Evolutionary conservation across 2,888 invertebrate genomes (phyloP).

Genomic region (Euclidia mi): DNA sequence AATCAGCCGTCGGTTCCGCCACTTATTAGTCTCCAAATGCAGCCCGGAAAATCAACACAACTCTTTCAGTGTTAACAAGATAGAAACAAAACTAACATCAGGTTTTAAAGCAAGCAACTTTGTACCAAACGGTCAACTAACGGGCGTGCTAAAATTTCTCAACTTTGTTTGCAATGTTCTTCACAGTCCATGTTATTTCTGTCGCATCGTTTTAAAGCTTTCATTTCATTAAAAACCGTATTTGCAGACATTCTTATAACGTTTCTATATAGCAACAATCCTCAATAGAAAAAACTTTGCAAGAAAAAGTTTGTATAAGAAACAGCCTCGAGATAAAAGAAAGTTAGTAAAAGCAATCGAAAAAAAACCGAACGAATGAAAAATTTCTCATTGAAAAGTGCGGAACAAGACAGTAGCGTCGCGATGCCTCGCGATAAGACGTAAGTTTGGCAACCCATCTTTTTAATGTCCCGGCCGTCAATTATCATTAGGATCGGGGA

Average conservation of each 20-base stretch:
- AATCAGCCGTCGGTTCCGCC: not conserved
- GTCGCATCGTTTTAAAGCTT: conserved; percentile 43
- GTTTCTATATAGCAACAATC: conserved; percentile 41
- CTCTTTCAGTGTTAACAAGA: conserved; percentile 39
- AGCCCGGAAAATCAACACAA: conserved; percentile 34
- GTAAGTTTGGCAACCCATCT: conserved; percentile 82
- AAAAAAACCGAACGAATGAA: conserved; percentile 51
- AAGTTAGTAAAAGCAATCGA: conserved; percentile 66
- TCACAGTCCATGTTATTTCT: conserved; percentile 53
- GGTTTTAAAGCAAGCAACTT: conserved; percentile 44
- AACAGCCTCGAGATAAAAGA: conserved; percentile 44
- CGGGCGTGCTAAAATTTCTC: conserved; percentile 47
- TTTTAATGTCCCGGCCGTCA: conserved; percentile 81
- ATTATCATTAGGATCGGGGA: conserved; percentile 84
- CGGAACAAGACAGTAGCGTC: conserved; percentile 49
- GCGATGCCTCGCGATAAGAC: conserved; percentile 67
- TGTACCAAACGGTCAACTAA: conserved; percentile 45
- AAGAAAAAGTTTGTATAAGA: conserved; percentile 30
- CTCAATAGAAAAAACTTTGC: conserved; percentile 38
- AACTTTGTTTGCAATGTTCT: conserved; percentile 61
- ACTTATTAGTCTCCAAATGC: conserved; percentile 7
- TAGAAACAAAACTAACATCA: conserved; percentile 45
- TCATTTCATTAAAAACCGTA: conserved; percentile 50
- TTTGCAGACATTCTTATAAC: conserved; percentile 46
- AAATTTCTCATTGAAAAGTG: conserved; percentile 60